Evolutionary conservation across 2,797 vertebrate species (phyloP).

Genomic region (Lacerta viridis): DNA sequence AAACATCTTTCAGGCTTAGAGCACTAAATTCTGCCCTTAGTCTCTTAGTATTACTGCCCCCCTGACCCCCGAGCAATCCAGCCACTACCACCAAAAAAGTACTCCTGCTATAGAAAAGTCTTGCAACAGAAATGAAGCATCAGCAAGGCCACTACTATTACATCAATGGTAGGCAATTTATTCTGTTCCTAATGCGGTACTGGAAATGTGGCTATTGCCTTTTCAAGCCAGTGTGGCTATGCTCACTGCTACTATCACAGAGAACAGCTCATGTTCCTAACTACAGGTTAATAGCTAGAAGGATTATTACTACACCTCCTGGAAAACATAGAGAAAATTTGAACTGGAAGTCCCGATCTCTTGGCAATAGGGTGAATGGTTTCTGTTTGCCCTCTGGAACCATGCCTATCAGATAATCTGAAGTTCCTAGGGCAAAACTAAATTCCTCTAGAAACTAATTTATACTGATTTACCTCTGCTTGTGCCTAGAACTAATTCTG

Average conservation of each 20-base stretch:
- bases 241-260: background rate
- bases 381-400: background rate
- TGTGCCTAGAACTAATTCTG: background rate
- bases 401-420: background rate
- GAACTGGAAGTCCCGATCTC: background rate
- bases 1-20: slow-evolving; percentile 72
- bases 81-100: slow-evolving; percentile 41
- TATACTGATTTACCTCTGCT: background rate
- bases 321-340: background rate
- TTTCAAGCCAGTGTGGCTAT: background rate
- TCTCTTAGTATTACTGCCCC: slow-evolving; percentile 51
- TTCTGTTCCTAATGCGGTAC: background rate
- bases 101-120: slow-evolving; percentile 40
- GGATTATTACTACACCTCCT: background rate
- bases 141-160: slow-evolving; percentile 14
- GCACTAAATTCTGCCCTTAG: slow-evolving; percentile 58
- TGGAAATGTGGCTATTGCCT: background rate
- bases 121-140: slow-evolving; percentile 6
- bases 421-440: background rate
- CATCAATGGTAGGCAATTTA: background rate
- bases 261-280: background rate
- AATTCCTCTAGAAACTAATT: background rate
- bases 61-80: slow-evolving; percentile 46
- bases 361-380: background rate
- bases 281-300: background rate